Evolutionary conservation across 2,113 vertebrate species (phyloP).

Genomic region (Prunella fulvescens): DNA sequence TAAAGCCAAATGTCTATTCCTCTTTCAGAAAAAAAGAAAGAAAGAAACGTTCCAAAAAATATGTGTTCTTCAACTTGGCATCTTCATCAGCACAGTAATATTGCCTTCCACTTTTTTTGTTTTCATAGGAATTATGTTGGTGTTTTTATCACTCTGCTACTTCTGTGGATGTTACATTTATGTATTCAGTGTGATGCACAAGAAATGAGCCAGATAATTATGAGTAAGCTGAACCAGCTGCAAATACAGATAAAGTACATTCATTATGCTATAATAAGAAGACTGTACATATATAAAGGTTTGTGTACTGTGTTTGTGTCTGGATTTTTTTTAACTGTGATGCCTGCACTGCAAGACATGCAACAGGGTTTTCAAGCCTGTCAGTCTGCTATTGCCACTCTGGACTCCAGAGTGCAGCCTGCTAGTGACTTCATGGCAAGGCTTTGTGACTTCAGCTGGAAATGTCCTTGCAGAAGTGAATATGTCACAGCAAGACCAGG

Average conservation of each 20-base stretch:
- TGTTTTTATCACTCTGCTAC: background rate
- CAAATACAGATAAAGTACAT: constrained; percentile 28
- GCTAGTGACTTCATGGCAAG: background rate
- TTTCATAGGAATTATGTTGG: background rate
- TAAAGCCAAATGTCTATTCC: background rate
- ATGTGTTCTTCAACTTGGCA: background rate
- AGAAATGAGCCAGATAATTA: constrained; percentile 44
- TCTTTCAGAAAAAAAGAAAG: background rate
- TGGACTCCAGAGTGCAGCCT: background rate
- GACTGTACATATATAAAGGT: background rate
- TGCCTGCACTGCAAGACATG: background rate
- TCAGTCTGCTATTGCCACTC: background rate
- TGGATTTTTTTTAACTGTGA: background rate
- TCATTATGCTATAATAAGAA: background rate
- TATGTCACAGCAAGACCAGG: background rate
- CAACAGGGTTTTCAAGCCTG: background rate
- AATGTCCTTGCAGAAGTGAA: background rate
- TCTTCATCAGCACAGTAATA: background rate
- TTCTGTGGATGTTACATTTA: background rate
- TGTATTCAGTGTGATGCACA: background rate
- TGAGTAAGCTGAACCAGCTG: constrained; percentile 13
- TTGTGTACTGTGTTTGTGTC: background rate
- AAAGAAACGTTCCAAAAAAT: background rate
- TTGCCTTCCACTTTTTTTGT: background rate
- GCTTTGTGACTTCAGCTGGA: background rate